These are phyloP conservation scores for Morinoia aosen DNA, from an alignment of 2,888 invertebrate genomes.

Conservation along the genomic window DNA sequence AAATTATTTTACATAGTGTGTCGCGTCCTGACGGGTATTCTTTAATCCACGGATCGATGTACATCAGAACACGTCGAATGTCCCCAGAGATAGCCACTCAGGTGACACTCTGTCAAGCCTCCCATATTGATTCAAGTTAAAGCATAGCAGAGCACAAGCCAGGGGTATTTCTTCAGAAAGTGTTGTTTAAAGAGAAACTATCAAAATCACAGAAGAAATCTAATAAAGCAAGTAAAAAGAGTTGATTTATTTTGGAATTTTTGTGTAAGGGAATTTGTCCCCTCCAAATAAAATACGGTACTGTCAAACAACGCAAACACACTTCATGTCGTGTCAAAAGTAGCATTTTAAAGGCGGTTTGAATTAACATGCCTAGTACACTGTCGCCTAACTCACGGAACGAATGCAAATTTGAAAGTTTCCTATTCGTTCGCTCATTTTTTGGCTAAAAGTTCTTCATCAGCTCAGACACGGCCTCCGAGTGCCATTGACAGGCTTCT, in stretches of 20 bases:
- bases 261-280: background rate
- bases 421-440: background rate
- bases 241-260: background rate
- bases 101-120: background rate
- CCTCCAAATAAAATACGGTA: background rate
- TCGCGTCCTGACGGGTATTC: background rate
- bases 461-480: background rate
- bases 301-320: background rate
- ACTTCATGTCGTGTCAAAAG: background rate
- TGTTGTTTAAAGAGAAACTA: background rate
- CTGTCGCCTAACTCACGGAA: background rate
- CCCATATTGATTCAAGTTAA: background rate
- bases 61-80: background rate
- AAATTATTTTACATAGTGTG: background rate
- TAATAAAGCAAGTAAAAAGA: background rate
- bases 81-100: background rate
- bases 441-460: constrained; percentile 1
- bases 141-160: background rate
- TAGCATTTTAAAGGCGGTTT: background rate
- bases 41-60: background rate
- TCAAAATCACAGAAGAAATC: background rate
- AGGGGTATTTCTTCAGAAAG: background rate
- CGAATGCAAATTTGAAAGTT: background rate
- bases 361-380: background rate
- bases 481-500: background rate